Conservation (phyloP, 2,797 vertebrate genomes). For the Peromyscus attwateri region DNA sequence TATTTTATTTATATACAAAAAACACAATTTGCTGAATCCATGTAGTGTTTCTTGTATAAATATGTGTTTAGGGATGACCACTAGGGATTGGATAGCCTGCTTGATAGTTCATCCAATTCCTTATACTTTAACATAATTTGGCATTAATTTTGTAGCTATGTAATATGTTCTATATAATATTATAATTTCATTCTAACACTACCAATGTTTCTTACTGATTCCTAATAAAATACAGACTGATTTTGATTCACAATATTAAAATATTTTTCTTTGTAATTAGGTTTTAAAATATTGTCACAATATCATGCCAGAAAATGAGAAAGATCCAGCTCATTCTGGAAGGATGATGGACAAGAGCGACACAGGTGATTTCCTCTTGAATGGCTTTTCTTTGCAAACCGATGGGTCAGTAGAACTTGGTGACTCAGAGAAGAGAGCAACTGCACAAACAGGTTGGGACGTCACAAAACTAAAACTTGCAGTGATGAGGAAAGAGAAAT, state of each 20-base stretch:
- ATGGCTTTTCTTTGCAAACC: constrained; percentile 54
- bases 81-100: not conserved
- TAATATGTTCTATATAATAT: not conserved
- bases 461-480: constrained; percentile 2
- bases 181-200: constrained; percentile 16
- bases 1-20: not conserved
- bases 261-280: constrained; percentile 75
- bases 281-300: constrained; percentile 59
- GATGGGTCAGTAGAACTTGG: not conserved
- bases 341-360: not conserved
- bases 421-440: not conserved
- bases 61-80: not conserved
- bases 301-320: constrained; percentile 80
- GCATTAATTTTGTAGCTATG: not conserved
- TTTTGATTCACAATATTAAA: constrained; percentile 36
- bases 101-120: not conserved
- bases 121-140: constrained; percentile 42
- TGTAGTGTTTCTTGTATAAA: not conserved
- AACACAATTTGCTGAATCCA: not conserved
- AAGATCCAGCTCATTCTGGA: constrained; percentile 40
- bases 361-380: constrained; percentile 61
- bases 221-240: constrained; percentile 10
- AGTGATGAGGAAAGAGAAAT: not conserved
- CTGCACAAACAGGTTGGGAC: not conserved
- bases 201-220: not conserved